phyloP scores from a whole-genome alignment of 2,113 vertebrate genomes.

The Setophaga coronata region DNA sequence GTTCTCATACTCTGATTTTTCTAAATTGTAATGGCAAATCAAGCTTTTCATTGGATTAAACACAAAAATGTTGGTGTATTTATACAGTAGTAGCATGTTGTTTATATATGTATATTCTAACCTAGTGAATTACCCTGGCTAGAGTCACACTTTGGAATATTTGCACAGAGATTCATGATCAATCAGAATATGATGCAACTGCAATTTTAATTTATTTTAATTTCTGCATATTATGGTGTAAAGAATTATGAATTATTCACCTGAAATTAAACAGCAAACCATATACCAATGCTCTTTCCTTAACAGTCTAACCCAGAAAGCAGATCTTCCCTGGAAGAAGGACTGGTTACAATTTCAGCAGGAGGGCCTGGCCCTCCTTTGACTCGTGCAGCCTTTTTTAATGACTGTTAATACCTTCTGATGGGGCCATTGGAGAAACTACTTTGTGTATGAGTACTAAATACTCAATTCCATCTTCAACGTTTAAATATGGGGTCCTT shows the following conservation, averaged over 20 bases:
- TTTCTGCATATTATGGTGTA: rapidly evolving
- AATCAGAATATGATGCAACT: neutral
- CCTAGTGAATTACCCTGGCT: neutral
- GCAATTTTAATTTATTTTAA: neutral
- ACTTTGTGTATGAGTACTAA: neutral
- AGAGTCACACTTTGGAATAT: neutral
- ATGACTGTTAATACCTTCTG: neutral
- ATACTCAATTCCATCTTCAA: neutral
- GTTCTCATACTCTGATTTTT: neutral
- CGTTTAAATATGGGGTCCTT: neutral
- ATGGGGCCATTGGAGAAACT: neutral
- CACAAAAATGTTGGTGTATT: neutral
- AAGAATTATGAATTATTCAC: neutral
- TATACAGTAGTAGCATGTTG: neutral
- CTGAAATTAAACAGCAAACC: neutral
- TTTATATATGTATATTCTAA: neutral
- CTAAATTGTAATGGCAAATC: neutral
- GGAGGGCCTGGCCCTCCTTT: neutral
- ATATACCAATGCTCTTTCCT: neutral
- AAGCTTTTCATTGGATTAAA: neutral
- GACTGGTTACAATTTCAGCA: neutral
- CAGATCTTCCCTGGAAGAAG: neutral
- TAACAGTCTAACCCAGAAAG: neutral
- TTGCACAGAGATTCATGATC: neutral
- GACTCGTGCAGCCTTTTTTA: neutral